Percentiles rank a stretch among this genome's conserved stretches.
Conservation (phyloP, 2,113 vertebrate genomes). For the Rhabdornis inornatus region DNA sequence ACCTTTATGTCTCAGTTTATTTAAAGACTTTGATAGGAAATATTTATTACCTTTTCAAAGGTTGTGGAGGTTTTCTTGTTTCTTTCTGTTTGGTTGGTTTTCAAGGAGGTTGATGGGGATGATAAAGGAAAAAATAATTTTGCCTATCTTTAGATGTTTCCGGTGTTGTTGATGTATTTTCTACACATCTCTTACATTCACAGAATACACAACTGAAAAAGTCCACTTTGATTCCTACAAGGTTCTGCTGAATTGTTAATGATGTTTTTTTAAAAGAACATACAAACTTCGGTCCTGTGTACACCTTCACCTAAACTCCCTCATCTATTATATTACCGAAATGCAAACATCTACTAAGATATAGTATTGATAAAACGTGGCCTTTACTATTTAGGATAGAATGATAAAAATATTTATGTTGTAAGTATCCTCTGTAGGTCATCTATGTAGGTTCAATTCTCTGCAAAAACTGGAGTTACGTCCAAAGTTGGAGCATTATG, state of each 20-base stretch:
- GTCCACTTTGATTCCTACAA: fast-evolving
- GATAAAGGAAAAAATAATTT: not conserved
- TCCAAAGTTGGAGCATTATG: not conserved
- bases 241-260: not conserved
- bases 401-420: not conserved
- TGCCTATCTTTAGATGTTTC: not conserved
- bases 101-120: fast-evolving
- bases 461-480: not conserved
- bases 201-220: not conserved
- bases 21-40: not conserved
- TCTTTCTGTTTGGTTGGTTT: not conserved
- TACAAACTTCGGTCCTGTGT: not conserved
- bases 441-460: not conserved
- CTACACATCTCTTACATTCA: not conserved
- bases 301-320: not conserved
- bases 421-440: not conserved
- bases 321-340: not conserved
- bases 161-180: fast-evolving
- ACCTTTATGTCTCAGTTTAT: not conserved
- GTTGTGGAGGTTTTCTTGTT: fast-evolving
- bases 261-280: not conserved
- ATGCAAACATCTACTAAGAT: not conserved
- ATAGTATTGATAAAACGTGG: not conserved
- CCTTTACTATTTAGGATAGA: not conserved
- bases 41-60: not conserved